Evolutionary conservation across 1,140 invertebrate genomes (phyloP).

Genomic region (Dendrolimus kikuchii): DNA sequence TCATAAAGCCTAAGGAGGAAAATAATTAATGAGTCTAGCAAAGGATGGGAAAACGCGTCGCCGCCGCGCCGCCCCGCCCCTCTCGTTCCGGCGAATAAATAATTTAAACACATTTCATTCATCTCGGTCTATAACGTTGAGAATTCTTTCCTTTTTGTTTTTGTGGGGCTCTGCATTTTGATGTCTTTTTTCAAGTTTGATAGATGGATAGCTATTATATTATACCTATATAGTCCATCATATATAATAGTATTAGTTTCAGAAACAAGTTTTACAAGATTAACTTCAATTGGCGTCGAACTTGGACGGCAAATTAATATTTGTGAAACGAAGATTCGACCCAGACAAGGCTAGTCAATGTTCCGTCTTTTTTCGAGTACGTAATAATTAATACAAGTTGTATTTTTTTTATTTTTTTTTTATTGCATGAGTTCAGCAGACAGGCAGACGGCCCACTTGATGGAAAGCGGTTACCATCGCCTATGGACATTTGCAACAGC

Average conservation of each 20-base stretch:
- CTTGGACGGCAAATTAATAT: no score
- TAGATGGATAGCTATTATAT: constrained; percentile 11
- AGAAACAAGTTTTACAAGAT: not conserved
- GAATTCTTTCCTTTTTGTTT: constrained; percentile 28
- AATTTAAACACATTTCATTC: constrained; percentile 33
- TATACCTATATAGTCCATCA: constrained; percentile 13
- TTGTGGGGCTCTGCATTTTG: constrained; percentile 31
- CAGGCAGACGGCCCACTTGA: no score
- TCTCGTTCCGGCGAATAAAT: constrained; percentile 13
- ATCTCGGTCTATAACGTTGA: constrained; percentile 30
- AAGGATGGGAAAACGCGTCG: constrained; percentile 20
- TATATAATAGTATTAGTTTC: constrained; percentile 7
- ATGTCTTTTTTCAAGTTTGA: constrained; percentile 27
- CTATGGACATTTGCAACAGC: no score
- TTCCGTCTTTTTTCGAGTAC: no score
- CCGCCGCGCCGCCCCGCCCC: constrained; percentile 14
- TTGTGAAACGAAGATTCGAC: no score
- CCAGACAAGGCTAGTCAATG: no score
- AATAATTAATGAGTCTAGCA: constrained; percentile 18
- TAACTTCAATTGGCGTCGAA: no score
- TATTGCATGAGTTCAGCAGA: no score
- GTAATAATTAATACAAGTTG: no score
- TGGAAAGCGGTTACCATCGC: no score
- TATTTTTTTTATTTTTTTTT: no score
- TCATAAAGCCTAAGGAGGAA: constrained; percentile 19